Base-by-base conservation (phyloP, 2,888 invertebrate genomes). In the Macrophya annulata region DNA sequence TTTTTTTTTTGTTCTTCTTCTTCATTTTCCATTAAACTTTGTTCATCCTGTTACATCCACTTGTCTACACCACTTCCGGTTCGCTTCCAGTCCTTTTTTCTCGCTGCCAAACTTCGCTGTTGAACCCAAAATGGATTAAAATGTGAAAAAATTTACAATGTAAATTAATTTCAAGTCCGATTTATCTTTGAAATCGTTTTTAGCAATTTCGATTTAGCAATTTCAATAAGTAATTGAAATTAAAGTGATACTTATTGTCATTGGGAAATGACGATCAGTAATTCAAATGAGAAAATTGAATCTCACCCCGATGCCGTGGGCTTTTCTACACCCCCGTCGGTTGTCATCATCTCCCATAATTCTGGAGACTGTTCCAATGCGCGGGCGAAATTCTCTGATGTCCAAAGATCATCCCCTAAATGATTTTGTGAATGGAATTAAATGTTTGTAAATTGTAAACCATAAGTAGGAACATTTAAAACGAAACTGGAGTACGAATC, bases 291-390 rank as follows among this genome's bases (percentile, higher is more conserved):
- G 2, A 55, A 77, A 77, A 55, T 77, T 3, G 15, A 55, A 37
- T 0, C 59, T 62, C 62, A 81, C 81, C 81, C 81, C 43, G 62
- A 25, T 40, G 62, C 59, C 81, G 59, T 81, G 25, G 81, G 62
- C 43, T 21, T 17, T 5, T 81, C 81, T 21, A 43, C 81, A 6
- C 62, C 21, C 10, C 5, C 81, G n/a, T 62, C 81, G 12, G 59
- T 62, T 17, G 81, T n/a, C 43, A 59, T 83, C 83, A 83, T 68
- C 40, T 68, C 68, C 93, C 92, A 93, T n/a, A 93, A 87, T 86
- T 93, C 92, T 12, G 89, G 90, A 1, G 93, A 92, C 0, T 92
- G 92, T 87, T 93, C 92, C 84, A 93, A 91, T 0, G 92, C 90
- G 0, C 92, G 88, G 6, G 92, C 92, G 86, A 91, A 92, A 79